These are phyloP conservation scores for Penaeus japonicus DNA, from an alignment of 1,140 invertebrate genomes.

Conservation along the genomic window DNA sequence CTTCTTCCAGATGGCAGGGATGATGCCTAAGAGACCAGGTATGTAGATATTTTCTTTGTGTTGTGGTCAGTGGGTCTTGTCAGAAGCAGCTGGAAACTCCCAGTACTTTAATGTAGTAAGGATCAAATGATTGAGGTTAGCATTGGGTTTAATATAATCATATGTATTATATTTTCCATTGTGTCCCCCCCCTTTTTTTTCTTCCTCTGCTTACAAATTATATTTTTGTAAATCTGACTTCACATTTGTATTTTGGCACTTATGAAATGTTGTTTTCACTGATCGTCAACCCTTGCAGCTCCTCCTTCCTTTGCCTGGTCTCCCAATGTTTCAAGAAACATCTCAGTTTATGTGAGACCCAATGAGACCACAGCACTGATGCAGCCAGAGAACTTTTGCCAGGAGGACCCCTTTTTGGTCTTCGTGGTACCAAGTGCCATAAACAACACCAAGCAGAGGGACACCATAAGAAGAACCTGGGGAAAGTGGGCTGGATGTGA, in stretches of 20 bases:
- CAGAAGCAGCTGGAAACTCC: too few relatives aligned
- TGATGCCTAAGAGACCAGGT: constrained; percentile 31
- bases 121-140: neutral
- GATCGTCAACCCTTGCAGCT: neutral
- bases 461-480: constrained; percentile 84
- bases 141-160: too few relatives aligned
- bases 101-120: too few relatives aligned
- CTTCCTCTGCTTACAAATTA: too few relatives aligned
- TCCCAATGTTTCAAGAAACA: constrained; percentile 26
- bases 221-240: neutral
- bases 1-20: constrained; percentile 24
- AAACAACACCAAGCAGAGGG: constrained; percentile 74
- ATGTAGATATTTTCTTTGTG: neutral
- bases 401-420: constrained; percentile 69
- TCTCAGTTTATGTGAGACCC: constrained; percentile 40
- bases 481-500: constrained; percentile 77
- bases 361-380: constrained; percentile 10
- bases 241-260: neutral
- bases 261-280: neutral
- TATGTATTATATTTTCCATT: too few relatives aligned
- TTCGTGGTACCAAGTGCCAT: constrained; percentile 83
- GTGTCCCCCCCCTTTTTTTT: too few relatives aligned
- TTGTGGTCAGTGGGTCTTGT: neutral
- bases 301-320: constrained; percentile 44
- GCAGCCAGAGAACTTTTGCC: constrained; percentile 59